Evolutionary conservation across 1,140 invertebrate species (phyloP).

Genomic region (Penaeus japonicus): DNA sequence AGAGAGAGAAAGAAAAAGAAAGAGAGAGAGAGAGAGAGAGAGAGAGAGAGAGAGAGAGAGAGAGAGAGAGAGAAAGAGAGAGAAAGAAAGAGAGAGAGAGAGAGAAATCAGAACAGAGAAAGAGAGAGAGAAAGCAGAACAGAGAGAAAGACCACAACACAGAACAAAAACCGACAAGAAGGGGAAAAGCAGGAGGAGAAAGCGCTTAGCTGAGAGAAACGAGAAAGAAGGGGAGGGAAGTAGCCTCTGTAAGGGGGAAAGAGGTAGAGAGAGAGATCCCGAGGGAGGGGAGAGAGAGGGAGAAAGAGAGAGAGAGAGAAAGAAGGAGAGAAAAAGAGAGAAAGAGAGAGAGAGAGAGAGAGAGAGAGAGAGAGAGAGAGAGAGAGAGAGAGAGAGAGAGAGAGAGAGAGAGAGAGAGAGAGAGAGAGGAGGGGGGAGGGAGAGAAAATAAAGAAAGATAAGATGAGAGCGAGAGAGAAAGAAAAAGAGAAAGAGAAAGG

Average conservation of each 20-base stretch:
- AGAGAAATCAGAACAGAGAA: too few species aligned
- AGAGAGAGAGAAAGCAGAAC: too few species aligned
- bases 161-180: too few species aligned
- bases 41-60: too few species aligned
- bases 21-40: too few species aligned
- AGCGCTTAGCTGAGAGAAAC: too few species aligned
- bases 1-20: too few species aligned
- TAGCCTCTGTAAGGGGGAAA: background rate
- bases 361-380: slow-evolving; percentile 23
- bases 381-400: slow-evolving; percentile 18
- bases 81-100: too few species aligned
- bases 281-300: background rate
- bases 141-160: too few species aligned
- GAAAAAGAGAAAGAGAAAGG: background rate
- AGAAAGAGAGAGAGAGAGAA: background rate
- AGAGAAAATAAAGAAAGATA: background rate
- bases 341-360: slow-evolving; percentile 20
- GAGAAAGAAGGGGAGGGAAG: background rate
- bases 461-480: background rate
- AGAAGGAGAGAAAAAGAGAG: background rate
- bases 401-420: slow-evolving; percentile 9
- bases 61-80: too few species aligned
- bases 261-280: background rate
- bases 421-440: background rate
- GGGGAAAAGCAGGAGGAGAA: too few species aligned